phyloP scores from a whole-genome alignment of 2,113 vertebrate species.

The Corynorhinus townsendii region DNA sequence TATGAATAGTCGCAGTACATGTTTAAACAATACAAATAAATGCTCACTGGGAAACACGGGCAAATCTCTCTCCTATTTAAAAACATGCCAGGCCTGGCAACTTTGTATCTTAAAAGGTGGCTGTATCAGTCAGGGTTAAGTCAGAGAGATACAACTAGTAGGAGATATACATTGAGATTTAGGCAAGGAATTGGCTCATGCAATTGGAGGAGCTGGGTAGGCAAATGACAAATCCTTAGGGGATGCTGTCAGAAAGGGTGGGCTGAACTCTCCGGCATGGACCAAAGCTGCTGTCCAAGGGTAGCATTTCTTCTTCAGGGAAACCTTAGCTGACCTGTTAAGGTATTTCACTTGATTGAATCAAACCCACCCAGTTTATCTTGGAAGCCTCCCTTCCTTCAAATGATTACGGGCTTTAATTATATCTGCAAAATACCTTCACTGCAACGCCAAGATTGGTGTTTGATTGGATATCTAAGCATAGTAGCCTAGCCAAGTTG shows the following conservation, averaged over 20 bases:
- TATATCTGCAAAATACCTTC: too few relatives aligned
- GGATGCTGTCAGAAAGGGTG: neutral
- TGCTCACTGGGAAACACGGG: neutral
- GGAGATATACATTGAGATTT: too few relatives aligned
- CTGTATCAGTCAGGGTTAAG: neutral
- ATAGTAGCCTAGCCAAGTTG: neutral
- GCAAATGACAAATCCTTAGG: neutral
- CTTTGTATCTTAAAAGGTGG: neutral
- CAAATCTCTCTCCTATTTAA: neutral
- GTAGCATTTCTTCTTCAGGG: too few relatives aligned
- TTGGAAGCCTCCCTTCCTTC: neutral
- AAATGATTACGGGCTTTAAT: too few relatives aligned
- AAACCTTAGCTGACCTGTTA: neutral
- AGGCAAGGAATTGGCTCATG: too few relatives aligned
- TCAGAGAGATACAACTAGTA: too few relatives aligned
- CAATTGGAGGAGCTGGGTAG: too few relatives aligned
- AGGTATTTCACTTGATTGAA: neutral
- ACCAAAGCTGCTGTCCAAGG: fast-evolving
- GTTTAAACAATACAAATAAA: neutral
- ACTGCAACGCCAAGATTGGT: too few relatives aligned
- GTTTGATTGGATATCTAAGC: neutral
- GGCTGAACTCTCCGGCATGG: fast-evolving
- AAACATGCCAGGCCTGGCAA: neutral
- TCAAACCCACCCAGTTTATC: neutral
- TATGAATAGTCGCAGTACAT: neutral